These are phyloP conservation scores for Trilocha varians DNA, from an alignment of 2,888 invertebrate species.

Conservation along the genomic window DNA sequence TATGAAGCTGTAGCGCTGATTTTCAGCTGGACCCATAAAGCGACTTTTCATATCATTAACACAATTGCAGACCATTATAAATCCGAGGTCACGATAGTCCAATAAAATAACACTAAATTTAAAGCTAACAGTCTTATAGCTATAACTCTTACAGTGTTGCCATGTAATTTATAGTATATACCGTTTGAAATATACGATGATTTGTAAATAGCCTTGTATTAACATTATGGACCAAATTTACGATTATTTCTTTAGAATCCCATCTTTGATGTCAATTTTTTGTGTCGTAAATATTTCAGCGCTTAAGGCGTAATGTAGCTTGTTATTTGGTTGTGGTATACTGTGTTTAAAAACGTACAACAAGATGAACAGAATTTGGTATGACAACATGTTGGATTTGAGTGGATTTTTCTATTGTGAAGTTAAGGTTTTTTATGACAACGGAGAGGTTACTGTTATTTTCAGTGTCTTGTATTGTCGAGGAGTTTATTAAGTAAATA, in stretches of 20 bases:
- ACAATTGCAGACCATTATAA: background rate
- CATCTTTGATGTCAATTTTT: constrained; percentile 64
- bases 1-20: too few relatives aligned
- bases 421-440: too few relatives aligned
- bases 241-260: constrained; percentile 4
- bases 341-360: constrained; percentile 9
- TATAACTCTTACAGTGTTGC: background rate
- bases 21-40: too few relatives aligned
- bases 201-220: constrained; percentile 1
- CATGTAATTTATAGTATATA: background rate
- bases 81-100: background rate
- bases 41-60: background rate
- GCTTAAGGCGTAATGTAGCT: constrained; percentile 47
- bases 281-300: constrained; percentile 53
- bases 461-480: too few relatives aligned
- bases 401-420: too few relatives aligned
- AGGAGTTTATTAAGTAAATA: too few relatives aligned
- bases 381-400: too few relatives aligned
- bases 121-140: background rate
- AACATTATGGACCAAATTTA: background rate
- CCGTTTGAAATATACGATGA: background rate
- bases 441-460: too few relatives aligned
- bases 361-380: background rate
- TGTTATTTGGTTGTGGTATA: constrained; percentile 40
- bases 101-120: background rate